Evolutionary conservation across 2,888 invertebrate species (phyloP), one percentile per base, ranked within the genome.

Genomic region (Leptarthrus brevirostris): DNA sequence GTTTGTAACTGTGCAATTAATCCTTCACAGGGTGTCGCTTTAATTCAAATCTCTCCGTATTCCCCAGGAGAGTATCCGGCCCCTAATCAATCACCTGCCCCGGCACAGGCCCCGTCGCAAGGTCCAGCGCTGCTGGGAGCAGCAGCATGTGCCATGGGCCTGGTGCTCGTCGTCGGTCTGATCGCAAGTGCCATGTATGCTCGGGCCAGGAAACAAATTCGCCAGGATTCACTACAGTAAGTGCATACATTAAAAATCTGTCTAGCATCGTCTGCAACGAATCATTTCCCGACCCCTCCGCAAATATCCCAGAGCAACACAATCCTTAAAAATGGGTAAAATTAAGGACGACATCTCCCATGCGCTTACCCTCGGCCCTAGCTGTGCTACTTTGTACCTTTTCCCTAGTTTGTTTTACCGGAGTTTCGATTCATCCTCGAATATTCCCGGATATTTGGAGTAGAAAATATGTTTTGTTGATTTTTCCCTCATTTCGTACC

Each of bases 71-170:
- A 84, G 52, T 82, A 89, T 76, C 88, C 90, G 47, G 87, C 90
- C 64, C 90, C 90, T 81, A 93, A 92, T 81, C 92, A 92, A 79
- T 91, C 92, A 87, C 92, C 83, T 0, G 89, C 69, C 52, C 91
- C 92, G 3, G 92, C 91, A 76, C 89, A 89, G 1, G 84, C 89
- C 26, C 86, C 88, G 26, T 88, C 88, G 26, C 88, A 91, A 14
- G 89, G 90, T 20, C 90, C 91, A 0, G 91, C 92, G 1, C 85
- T 93, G 75, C 91, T 94, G 81, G 91, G 94, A 2, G 94, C 93
- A 0, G 92, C 93, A 0, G 94, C 93, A 40, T 93, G 93, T 84
- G 93, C 93, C 0, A 90, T 93, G 71, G 93, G 83, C 8, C 77
- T 84, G 75, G 83, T 84, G 10, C 75, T 84, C 69, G 83, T 81